A percentile compares a stretch with the other conserved stretches of the same genome.
These are phyloP conservation scores for Poecilia latipinna DNA, from an alignment of 2,113 vertebrate genomes.

Conservation along the genomic window DNA sequence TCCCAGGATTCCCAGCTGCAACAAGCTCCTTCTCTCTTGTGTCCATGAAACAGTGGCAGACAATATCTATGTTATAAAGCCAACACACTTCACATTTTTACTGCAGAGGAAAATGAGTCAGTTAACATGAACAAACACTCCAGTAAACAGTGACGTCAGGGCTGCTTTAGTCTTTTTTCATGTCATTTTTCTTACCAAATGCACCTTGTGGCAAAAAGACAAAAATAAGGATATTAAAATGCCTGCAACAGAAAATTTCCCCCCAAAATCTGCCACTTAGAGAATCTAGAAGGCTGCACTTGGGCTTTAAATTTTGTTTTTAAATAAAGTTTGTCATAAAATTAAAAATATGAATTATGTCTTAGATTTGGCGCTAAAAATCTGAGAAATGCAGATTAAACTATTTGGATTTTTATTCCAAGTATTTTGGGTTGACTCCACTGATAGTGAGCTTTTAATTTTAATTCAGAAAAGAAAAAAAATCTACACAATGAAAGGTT, in stretches of 20 bases:
- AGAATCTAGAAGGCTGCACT: background rate
- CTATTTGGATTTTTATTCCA: background rate
- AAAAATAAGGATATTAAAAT: background rate
- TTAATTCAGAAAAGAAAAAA: no score
- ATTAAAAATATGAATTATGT: background rate
- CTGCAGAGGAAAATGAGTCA: conserved; percentile 54
- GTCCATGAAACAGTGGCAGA: conserved; percentile 47
- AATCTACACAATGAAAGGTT: no score
- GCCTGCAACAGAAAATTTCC: background rate
- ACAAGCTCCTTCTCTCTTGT: conserved; percentile 14
- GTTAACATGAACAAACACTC: conserved; percentile 57
- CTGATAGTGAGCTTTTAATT: no score
- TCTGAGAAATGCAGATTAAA: background rate
- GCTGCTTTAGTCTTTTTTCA: conserved; percentile 14
- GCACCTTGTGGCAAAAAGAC: conserved; percentile 39
- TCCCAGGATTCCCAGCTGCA: background rate
- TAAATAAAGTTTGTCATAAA: background rate
- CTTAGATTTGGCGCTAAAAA: background rate
- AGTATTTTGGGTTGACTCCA: background rate
- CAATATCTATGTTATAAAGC: conserved; percentile 57
- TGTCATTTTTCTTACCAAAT: background rate
- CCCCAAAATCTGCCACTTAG: no score
- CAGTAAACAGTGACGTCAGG: conserved; percentile 41
- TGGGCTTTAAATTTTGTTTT: background rate
- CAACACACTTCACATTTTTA: conserved; percentile 53